A percentile compares a stretch with the other conserved stretches of the same genome.
Evolutionary conservation across 2,113 vertebrate genomes (phyloP).

Genomic region (Phylloscopus trochiloides): DNA sequence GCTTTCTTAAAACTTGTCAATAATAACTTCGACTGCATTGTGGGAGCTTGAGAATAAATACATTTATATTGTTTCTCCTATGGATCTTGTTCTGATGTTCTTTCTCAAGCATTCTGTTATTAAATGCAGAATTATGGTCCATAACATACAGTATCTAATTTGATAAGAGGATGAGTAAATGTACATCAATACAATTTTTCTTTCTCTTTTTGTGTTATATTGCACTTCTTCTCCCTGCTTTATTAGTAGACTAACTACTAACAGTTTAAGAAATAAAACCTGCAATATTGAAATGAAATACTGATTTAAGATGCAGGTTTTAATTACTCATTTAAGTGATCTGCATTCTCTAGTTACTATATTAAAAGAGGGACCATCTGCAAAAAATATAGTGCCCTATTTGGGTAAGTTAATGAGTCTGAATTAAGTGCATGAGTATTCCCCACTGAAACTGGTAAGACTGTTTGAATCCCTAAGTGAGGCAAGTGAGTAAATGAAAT

Average conservation of each 20-base stretch:
- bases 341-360: neutral
- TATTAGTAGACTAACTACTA: neutral
- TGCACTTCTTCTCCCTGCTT: neutral
- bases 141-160: neutral
- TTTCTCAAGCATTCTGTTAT: constrained; percentile 33
- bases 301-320: neutral
- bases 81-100: constrained; percentile 26
- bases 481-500: neutral
- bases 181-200: neutral
- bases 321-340: neutral
- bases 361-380: neutral
- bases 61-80: constrained; percentile 47
- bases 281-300: neutral
- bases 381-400: neutral
- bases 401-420: neutral
- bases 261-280: neutral
- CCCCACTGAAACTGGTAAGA: neutral
- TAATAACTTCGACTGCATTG: constrained; percentile 10
- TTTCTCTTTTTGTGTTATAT: neutral
- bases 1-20: neutral
- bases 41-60: constrained; percentile 38
- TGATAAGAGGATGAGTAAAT: neutral
- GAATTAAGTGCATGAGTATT: neutral
- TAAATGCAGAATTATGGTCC: neutral
- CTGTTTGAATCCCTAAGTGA: neutral